phyloP scores from a whole-genome alignment of 2,888 invertebrate species.

The Acleris holmiana region DNA sequence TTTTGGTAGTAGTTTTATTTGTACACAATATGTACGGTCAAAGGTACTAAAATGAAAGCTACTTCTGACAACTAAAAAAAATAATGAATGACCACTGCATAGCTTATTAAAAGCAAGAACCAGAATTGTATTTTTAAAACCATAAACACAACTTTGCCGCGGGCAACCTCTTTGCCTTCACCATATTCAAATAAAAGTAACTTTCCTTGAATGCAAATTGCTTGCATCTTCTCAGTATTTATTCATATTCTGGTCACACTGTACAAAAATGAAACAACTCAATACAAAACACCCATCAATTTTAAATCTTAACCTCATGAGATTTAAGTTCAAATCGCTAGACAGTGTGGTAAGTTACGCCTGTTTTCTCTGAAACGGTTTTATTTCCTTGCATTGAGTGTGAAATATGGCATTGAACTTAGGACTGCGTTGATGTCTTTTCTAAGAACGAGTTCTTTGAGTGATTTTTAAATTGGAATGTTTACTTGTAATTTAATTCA shows the following conservation, averaged over 20 bases:
- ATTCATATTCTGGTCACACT: conserved; percentile 1
- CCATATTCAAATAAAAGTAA: background rate
- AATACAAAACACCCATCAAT: background rate
- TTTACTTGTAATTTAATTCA: too few relatives aligned
- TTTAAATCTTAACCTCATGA: background rate
- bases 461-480: background rate
- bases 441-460: conserved; percentile 35
- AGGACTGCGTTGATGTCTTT: conserved; percentile 56
- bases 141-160: too few relatives aligned
- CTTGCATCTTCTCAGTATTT: background rate
- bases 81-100: too few relatives aligned
- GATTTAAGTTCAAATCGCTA: background rate
- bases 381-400: background rate
- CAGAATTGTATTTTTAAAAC: too few relatives aligned
- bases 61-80: too few relatives aligned
- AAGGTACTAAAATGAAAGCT: too few relatives aligned
- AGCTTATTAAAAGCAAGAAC: too few relatives aligned
- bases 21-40: too few relatives aligned
- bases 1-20: too few relatives aligned
- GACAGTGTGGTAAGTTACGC: background rate
- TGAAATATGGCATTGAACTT: conserved; percentile 19
- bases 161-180: background rate
- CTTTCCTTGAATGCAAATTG: conserved; percentile 3
- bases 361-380: background rate
- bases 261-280: background rate